These are phyloP conservation scores for Apis dorsata DNA, from an alignment of 1,140 invertebrate genomes.

Conservation along the genomic window DNA sequence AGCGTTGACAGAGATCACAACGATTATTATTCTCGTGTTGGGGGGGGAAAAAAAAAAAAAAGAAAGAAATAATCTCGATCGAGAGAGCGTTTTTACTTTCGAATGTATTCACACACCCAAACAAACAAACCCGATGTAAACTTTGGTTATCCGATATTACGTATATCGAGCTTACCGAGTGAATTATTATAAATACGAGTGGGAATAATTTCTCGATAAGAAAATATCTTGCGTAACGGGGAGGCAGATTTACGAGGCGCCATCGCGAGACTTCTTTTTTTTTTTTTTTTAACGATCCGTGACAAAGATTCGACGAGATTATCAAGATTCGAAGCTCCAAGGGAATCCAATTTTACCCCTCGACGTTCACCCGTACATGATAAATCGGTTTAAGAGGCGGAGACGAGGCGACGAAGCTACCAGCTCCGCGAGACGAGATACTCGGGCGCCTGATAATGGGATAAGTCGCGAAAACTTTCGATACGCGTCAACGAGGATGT, in stretches of 20 bases:
- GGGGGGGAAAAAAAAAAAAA: neutral
- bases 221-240: too few relatives aligned
- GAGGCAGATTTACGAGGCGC: neutral
- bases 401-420: neutral
- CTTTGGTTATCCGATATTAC: too few relatives aligned
- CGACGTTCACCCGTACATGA: slow-evolving; percentile 51
- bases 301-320: slow-evolving; percentile 43
- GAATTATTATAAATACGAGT: too few relatives aligned
- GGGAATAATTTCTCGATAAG: too few relatives aligned
- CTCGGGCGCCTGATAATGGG: slow-evolving; percentile 63
- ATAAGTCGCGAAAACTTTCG: slow-evolving; percentile 69
- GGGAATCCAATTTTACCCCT: slow-evolving; percentile 40
- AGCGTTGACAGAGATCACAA: too few relatives aligned
- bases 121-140: too few relatives aligned
- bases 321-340: slow-evolving; percentile 30
- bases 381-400: slow-evolving; percentile 64
- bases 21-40: too few relatives aligned
- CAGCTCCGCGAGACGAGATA: slow-evolving; percentile 21
- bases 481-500: slow-evolving; percentile 58
- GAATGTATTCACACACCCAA: neutral
- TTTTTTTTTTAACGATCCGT: slow-evolving; percentile 6
- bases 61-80: too few relatives aligned
- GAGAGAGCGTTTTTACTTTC: too few relatives aligned
- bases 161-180: too few relatives aligned
- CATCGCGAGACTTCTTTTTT: neutral